Conservation (phyloP, 2,113 vertebrate genomes). For the Corythornis vintsioides region DNA sequence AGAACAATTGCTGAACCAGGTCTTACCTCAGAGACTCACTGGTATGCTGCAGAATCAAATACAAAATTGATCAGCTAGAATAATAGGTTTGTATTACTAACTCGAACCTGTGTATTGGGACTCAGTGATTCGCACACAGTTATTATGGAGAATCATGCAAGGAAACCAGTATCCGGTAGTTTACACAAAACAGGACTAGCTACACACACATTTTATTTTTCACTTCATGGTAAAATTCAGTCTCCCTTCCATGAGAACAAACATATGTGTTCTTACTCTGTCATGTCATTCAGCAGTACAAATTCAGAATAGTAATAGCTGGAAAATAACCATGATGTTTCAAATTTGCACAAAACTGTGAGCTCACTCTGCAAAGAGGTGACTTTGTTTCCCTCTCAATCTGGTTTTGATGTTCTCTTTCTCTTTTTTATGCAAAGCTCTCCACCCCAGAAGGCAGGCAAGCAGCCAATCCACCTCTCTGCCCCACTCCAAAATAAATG, state of each 20-base stretch:
- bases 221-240: not conserved
- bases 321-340: constrained; percentile 1
- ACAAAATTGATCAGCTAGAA: constrained; percentile 6
- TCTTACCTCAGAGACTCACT: not conserved
- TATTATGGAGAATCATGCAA: not conserved
- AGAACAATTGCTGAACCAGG: not conserved
- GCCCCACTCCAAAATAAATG: constrained; percentile 55
- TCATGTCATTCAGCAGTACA: not conserved
- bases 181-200: not conserved
- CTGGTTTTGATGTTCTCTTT: constrained; percentile 62
- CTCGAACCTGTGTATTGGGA: not conserved
- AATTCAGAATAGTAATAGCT: not conserved
- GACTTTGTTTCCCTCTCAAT: constrained; percentile 37
- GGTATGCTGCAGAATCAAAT: constrained; percentile 19
- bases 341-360: not conserved
- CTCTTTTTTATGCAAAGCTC: constrained; percentile 45
- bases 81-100: not conserved
- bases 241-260: not conserved
- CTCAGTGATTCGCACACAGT: not conserved
- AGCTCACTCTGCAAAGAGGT: not conserved
- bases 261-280: not conserved
- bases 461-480: constrained; percentile 52
- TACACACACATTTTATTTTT: not conserved
- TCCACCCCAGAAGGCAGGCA: constrained; percentile 51
- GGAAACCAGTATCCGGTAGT: not conserved